Conservation (phyloP, 2,797 vertebrate genomes). For the Brachyrhaphis roseni region DNA sequence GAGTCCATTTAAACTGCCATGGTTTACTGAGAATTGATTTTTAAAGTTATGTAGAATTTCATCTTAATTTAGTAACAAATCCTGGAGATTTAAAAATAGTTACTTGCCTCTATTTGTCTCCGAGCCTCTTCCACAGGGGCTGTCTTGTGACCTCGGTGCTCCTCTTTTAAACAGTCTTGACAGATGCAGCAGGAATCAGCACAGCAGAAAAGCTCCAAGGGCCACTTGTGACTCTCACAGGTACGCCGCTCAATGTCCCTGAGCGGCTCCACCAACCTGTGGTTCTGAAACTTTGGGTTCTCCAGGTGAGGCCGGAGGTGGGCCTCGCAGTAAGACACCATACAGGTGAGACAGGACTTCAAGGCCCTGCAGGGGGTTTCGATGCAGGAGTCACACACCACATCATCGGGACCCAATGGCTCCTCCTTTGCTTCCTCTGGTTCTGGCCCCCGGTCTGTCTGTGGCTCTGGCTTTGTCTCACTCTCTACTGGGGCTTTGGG, state of each 20-base stretch:
- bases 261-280: conserved; percentile 79
- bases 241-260: conserved; percentile 82
- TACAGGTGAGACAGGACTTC: conserved; percentile 85
- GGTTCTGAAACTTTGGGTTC: conserved; percentile 80
- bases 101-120: conserved; percentile 69
- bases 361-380: conserved; percentile 74
- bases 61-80: background rate
- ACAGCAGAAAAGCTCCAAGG: conserved; percentile 83
- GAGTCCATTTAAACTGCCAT: background rate
- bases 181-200: conserved; percentile 83
- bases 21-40: background rate
- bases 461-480: conserved; percentile 6
- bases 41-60: background rate
- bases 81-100: background rate
- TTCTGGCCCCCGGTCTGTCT: background rate
- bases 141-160: conserved; percentile 78
- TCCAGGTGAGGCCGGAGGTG: conserved; percentile 85
- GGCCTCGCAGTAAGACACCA: conserved; percentile 83
- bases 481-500: conserved; percentile 34
- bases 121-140: conserved; percentile 73
- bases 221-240: conserved; percentile 83
- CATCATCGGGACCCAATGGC: conserved; percentile 65
- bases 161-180: conserved; percentile 77
- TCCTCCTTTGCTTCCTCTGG: conserved; percentile 43
- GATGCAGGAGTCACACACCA: conserved; percentile 83